A percentile compares a stretch with the other conserved stretches of the same genome.
Conservation (phyloP, 2,888 invertebrate species). For the Drosophila percnosoma region DNA sequence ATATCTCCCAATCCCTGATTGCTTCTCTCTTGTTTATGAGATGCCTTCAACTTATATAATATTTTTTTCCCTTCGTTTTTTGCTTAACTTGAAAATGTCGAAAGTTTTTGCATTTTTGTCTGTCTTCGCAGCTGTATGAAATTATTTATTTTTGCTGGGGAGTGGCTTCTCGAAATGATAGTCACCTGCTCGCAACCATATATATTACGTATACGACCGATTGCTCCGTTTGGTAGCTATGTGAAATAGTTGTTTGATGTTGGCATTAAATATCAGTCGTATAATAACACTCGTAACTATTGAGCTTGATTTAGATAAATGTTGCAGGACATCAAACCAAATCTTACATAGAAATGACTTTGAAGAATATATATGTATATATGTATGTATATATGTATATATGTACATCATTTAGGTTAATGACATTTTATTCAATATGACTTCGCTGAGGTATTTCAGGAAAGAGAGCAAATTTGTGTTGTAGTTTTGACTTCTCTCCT, state of each 20-base stretch:
- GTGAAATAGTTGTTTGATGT: no score
- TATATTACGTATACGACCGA: no score
- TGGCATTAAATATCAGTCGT: no score
- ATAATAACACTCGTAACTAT: neutral
- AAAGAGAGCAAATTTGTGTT: slow-evolving; percentile 14
- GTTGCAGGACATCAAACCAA: neutral
- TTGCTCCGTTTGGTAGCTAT: no score
- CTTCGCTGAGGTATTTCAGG: neutral
- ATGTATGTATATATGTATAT: no score
- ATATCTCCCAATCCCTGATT: neutral
- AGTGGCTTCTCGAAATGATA: neutral
- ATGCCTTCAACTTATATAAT: neutral
- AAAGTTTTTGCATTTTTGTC: slow-evolving; percentile 26
- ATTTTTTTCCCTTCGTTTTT: neutral
- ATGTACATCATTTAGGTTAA: neutral
- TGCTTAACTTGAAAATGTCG: slow-evolving; percentile 18
- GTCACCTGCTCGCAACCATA: neutral
- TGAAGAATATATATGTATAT: neutral
- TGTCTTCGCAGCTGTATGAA: slow-evolving; percentile 9
- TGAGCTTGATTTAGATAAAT: neutral
- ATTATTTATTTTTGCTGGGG: slow-evolving; percentile 1
- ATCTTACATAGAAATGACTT: neutral
- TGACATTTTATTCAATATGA: neutral
- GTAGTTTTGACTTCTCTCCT: neutral
- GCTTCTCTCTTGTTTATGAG: neutral